These are phyloP conservation scores for Microplitis mediator DNA, from an alignment of 1,140 invertebrate species.

Conservation along the genomic window DNA sequence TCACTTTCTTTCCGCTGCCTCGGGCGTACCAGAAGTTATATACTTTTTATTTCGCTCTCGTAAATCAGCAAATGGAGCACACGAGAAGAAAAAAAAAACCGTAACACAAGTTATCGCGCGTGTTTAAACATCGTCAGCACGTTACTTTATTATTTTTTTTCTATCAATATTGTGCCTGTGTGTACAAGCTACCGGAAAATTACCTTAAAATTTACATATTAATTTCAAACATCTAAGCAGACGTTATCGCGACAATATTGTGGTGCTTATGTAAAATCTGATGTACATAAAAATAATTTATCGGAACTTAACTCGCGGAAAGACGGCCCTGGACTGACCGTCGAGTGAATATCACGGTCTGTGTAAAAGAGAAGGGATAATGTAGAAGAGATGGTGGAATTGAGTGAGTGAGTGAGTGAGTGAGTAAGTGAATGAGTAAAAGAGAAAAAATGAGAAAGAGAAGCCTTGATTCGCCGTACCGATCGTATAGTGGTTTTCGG, in stretches of 20 bases:
- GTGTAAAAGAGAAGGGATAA: neutral
- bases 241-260: conserved; percentile 10
- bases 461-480: conserved; percentile 16
- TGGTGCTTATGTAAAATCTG: neutral
- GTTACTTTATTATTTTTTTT: too few species aligned
- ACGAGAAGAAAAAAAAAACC: too few species aligned
- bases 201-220: too few species aligned
- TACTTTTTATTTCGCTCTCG: conserved; percentile 32
- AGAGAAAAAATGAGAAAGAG: neutral
- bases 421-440: neutral
- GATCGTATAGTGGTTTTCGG: conserved; percentile 28
- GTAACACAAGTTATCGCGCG: too few species aligned
- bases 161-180: neutral
- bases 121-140: too few species aligned
- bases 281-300: conserved; percentile 1
- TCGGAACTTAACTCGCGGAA: conserved; percentile 23
- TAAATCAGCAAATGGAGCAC: too few species aligned
- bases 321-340: conserved; percentile 35
- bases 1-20: conserved; percentile 17
- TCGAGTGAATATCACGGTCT: conserved; percentile 24
- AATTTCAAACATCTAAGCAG: conserved; percentile 16
- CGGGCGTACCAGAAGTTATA: neutral
- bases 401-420: neutral
- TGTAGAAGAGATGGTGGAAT: neutral
- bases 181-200: neutral